Conservation (phyloP, 1,140 invertebrate genomes). For the Galendromus occidentalis region DNA sequence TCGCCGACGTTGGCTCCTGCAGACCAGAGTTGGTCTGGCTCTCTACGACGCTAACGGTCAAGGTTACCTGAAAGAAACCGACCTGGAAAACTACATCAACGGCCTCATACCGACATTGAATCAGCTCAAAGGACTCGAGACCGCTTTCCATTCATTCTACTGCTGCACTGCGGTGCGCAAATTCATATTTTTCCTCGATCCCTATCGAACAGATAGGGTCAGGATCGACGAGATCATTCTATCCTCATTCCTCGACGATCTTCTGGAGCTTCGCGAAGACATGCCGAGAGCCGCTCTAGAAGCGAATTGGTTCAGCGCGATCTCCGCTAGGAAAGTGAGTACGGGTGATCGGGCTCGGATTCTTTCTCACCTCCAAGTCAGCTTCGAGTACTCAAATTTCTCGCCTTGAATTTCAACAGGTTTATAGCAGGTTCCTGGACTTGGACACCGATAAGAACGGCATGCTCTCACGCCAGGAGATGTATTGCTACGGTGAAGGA, state of each 20-base stretch:
- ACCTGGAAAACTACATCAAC: constrained; percentile 81
- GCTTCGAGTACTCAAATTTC: too few relatives aligned
- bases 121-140: constrained; percentile 53
- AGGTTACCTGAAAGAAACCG: constrained; percentile 70
- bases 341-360: too few relatives aligned
- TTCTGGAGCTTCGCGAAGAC: constrained; percentile 61
- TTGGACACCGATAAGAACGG: constrained; percentile 86
- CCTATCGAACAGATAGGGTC: constrained; percentile 60
- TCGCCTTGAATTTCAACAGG: too few relatives aligned
- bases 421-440: constrained; percentile 82
- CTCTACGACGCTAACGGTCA: constrained; percentile 79
- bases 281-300: constrained; percentile 57
- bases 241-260: constrained; percentile 73
- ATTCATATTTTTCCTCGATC: constrained; percentile 87
- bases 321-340: constrained; percentile 39
- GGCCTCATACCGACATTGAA: constrained; percentile 76
- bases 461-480: constrained; percentile 70
- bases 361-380: too few relatives aligned
- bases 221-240: constrained; percentile 74
- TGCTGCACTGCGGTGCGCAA: constrained; percentile 83
- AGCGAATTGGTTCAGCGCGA: constrained; percentile 83
- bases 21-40: constrained; percentile 74
- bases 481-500: constrained; percentile 63
- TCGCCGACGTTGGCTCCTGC: constrained; percentile 67
- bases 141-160: constrained; percentile 87